Evolutionary conservation across 1,140 invertebrate species (phyloP), one percentile per base, ranked within the genome.

Genomic region (Bombus superbus): DNA sequence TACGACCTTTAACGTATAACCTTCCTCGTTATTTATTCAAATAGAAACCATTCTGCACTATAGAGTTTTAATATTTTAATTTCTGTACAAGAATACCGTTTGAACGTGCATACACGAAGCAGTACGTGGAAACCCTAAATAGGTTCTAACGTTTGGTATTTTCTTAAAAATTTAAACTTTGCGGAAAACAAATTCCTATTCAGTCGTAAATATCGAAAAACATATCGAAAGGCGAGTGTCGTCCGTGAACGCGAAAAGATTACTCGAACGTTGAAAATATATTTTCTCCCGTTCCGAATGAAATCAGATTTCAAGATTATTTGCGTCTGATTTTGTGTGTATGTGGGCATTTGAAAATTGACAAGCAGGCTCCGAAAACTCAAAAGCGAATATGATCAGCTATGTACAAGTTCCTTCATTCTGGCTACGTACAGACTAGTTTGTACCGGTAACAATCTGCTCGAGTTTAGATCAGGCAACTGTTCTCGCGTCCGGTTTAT

Each of bases 401-500:
- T 69, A 32, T 47, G 11, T 42, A 47, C 32, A 71, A 68, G 69
- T 47, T 89, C 66, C 81, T 80, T 42, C 78, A 40, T 40, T 79
- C 38, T 28, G n/a, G 40, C 78, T 74, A 71, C 72, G 44, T 62
- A 38, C 62, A 44, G 73, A 62, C 57, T 64, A 71, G 83, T 90
- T 84, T 75, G 78, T 81, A 64, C 79, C 62, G 32, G 82, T 80
- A 91, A 93, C 85, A 91, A 89, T 89, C 88, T 89, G 80, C 81
- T 74, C 22, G 89, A 93, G 90, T 92, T 92, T 86, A 91, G 82
- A 75, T 62, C 85, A 72, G 87, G 84, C 88, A 89, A 92, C 86
- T 87, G 86, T 82, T 90, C 64, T 86, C 89, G 82, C 81, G 87
- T 87, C 89, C 85, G 83, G 89, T 88, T 92, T 91, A 89, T 92